Percentiles rank a stretch among this genome's conserved stretches.
Evolutionary conservation across 2,797 vertebrate species (phyloP).

Genomic region (Malurus splendens): DNA sequence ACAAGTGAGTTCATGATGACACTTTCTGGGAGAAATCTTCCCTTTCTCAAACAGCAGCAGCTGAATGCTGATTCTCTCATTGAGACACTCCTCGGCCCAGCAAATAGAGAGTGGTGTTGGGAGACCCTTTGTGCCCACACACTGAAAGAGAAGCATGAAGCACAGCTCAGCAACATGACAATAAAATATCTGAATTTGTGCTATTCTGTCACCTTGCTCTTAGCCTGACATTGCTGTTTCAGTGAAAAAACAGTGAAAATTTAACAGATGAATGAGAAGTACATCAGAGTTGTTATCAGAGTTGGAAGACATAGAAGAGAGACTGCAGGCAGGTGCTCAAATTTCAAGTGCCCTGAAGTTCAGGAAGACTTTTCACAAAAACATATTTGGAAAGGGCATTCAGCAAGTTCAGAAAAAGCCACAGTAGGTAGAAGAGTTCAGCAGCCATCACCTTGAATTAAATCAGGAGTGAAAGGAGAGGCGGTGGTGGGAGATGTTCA

Average conservation of each 20-base stretch:
- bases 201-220: background rate
- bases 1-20: background rate
- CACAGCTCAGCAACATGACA: background rate
- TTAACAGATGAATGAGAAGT: background rate
- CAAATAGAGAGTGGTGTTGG: background rate
- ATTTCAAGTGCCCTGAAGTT: constrained; percentile 22
- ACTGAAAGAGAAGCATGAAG: background rate
- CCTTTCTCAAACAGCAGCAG: background rate
- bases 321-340: background rate
- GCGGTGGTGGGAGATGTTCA: background rate
- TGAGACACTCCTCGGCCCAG: background rate
- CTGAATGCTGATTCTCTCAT: background rate
- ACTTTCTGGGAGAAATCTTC: background rate
- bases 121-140: background rate
- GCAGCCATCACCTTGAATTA: constrained; percentile 9
- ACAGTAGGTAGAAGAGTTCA: background rate
- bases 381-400: background rate
- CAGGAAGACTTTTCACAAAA: constrained; percentile 1
- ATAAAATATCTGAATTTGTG: background rate
- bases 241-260: background rate
- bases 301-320: background rate
- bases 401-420: background rate
- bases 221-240: background rate
- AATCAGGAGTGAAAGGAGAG: background rate
- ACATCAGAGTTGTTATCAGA: background rate